Evolutionary conservation across 2,797 vertebrate genomes (phyloP).

Genomic region (Ibycter americanus): DNA sequence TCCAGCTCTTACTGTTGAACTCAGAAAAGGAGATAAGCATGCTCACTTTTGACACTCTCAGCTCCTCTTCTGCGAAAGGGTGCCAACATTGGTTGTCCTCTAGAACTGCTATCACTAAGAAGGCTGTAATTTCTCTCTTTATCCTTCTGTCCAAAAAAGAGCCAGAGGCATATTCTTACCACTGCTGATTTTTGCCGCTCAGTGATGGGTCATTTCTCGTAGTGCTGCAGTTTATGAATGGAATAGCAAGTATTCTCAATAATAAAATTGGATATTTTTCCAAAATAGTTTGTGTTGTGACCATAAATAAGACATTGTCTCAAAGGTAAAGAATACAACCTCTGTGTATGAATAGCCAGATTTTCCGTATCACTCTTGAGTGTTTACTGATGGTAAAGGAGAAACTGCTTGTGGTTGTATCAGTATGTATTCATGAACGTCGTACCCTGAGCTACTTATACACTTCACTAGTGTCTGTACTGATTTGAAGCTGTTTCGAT

Average conservation of each 20-base stretch:
- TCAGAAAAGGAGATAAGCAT: not conserved
- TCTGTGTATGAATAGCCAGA: not conserved
- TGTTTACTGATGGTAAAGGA: not conserved
- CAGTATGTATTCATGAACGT: not conserved
- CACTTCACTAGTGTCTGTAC: not conserved
- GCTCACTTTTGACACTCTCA: not conserved
- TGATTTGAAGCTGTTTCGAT: not conserved
- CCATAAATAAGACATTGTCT: not conserved
- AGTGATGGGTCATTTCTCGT: not conserved
- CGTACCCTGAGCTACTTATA: not conserved
- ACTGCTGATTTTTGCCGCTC: rapidly evolving
- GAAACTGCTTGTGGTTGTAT: not conserved
- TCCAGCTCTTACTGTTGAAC: not conserved
- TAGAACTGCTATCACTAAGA: not conserved
- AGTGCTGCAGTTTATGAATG: not conserved
- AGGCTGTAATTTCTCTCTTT: not conserved
- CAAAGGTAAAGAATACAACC: not conserved
- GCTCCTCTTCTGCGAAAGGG: not conserved
- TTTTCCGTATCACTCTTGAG: not conserved
- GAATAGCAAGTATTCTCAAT: not conserved
- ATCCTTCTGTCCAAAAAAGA: not conserved
- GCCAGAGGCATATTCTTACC: not conserved
- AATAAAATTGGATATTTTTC: not conserved
- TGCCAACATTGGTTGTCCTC: not conserved
- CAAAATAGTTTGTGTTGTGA: not conserved